Evolutionary conservation across 2,888 invertebrate species (phyloP).

Genomic region (Bombyx huttoni): DNA sequence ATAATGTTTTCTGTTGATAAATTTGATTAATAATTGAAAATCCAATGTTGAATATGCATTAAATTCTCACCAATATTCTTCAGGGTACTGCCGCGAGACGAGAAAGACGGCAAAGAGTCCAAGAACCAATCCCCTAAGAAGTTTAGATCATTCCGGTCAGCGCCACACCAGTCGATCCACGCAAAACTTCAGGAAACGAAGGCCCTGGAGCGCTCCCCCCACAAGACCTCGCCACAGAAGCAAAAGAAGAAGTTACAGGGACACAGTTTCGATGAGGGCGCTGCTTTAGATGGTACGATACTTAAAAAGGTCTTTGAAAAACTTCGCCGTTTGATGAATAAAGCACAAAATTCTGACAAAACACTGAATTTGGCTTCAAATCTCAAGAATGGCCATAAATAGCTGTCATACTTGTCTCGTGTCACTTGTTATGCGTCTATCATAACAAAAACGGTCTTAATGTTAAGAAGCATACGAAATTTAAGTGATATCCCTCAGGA

Average conservation of each 20-base stretch:
- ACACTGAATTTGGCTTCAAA: no score
- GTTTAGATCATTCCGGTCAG: slow-evolving; percentile 71
- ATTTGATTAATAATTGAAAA: not conserved
- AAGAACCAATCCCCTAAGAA: slow-evolving; percentile 81
- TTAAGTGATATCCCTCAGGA: slow-evolving; percentile 20
- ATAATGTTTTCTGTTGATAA: not conserved
- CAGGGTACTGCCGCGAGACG: slow-evolving; percentile 87
- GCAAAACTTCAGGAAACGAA: slow-evolving; percentile 74
- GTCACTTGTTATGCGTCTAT: no score
- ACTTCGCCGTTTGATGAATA: no score
- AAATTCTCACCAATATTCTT: not conserved
- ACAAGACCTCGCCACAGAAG: slow-evolving; percentile 75
- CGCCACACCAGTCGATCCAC: slow-evolving; percentile 72
- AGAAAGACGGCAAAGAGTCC: slow-evolving; percentile 88
- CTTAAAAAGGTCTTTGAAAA: no score
- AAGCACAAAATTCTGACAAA: no score
- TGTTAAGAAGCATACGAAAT: not conserved
- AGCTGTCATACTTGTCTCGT: no score
- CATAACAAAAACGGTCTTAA: not conserved
- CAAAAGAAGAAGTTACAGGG: slow-evolving; percentile 67
- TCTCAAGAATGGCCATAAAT: no score
- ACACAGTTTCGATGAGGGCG: slow-evolving; percentile 63
- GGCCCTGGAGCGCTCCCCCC: slow-evolving; percentile 73
- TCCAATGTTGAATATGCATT: not conserved
- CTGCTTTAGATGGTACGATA: slow-evolving; percentile 55